These are phyloP conservation scores for Xestobium rufovillosum DNA, from an alignment of 2,888 invertebrate species.

Conservation along the genomic window DNA sequence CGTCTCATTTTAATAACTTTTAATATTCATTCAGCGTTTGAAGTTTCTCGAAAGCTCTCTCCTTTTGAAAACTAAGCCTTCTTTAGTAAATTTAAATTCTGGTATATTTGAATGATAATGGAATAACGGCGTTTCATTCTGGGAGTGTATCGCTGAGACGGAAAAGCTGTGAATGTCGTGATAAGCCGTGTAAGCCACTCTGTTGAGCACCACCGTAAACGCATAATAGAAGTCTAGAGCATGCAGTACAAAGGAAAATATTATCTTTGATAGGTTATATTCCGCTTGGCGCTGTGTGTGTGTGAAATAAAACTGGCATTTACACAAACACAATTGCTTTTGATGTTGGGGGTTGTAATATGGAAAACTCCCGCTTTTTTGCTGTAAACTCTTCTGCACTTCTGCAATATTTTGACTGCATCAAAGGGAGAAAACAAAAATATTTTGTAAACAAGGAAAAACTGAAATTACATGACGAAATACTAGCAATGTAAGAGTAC, in stretches of 20 bases:
- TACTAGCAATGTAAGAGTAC: no score
- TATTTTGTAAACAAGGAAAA: no score
- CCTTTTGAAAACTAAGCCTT: slow-evolving; percentile 22
- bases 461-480: no score
- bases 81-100: slow-evolving; percentile 32
- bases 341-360: no score
- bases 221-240: slow-evolving; percentile 26
- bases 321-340: no score
- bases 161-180: slow-evolving; percentile 33
- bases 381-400: no score
- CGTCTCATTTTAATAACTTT: slow-evolving; percentile 30
- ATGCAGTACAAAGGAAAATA: slow-evolving; percentile 26
- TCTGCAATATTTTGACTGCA: no score
- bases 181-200: slow-evolving; percentile 34
- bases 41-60: slow-evolving; percentile 18
- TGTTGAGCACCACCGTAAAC: slow-evolving; percentile 29
- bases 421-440: no score
- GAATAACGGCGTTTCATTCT: slow-evolving; percentile 32
- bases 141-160: slow-evolving; percentile 29
- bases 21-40: slow-evolving; percentile 27
- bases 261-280: slow-evolving; percentile 22
- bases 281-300: slow-evolving; percentile 10
- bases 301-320: no score
- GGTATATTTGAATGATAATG: slow-evolving; percentile 37
- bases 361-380: no score